These are phyloP conservation scores for Rhorus exstirpatorius DNA, from an alignment of 2,888 invertebrate genomes.

Conservation along the genomic window DNA sequence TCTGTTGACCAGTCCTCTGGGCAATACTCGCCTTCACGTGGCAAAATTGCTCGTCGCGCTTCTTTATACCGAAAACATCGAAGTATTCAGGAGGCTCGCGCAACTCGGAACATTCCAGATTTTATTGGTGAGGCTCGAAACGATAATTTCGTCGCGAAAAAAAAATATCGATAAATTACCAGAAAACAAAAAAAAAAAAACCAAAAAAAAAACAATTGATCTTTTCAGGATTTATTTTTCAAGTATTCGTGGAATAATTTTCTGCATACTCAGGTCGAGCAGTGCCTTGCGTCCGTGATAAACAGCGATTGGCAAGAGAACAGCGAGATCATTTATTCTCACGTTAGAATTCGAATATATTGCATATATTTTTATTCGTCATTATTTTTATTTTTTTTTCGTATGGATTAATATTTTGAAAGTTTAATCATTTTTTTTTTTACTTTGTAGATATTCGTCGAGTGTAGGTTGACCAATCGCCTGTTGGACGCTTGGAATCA, in stretches of 20 bases:
- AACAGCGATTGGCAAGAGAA: conserved; percentile 81
- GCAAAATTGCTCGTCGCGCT: conserved; percentile 93
- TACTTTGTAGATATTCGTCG: conserved; percentile 89
- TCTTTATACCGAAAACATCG: conserved; percentile 90
- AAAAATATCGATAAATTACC: not conserved
- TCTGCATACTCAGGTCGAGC: conserved; percentile 95
- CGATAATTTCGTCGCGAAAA: not conserved
- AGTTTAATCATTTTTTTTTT: not conserved
- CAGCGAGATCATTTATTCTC: conserved; percentile 87
- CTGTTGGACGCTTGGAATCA: conserved; percentile 94
- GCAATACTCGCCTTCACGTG: conserved; percentile 93
- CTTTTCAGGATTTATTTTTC: conserved; percentile 94
- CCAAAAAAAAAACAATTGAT: no score
- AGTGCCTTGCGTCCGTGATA: conserved; percentile 92
- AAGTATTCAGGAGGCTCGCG: conserved; percentile 90
- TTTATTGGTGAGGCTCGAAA: conserved; percentile 86
- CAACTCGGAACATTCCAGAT: conserved; percentile 87
- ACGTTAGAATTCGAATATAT: conserved; percentile 85
- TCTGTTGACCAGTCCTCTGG: conserved; percentile 91
- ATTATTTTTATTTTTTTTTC: not conserved
- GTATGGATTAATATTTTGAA: not conserved
- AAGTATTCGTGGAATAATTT: conserved; percentile 97
- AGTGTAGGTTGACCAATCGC: conserved; percentile 93
- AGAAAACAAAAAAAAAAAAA: no score
- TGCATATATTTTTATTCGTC: no score